These are phyloP conservation scores for Zaprionus lineosus DNA, from an alignment of 2,888 invertebrate genomes.

Conservation along the genomic window DNA sequence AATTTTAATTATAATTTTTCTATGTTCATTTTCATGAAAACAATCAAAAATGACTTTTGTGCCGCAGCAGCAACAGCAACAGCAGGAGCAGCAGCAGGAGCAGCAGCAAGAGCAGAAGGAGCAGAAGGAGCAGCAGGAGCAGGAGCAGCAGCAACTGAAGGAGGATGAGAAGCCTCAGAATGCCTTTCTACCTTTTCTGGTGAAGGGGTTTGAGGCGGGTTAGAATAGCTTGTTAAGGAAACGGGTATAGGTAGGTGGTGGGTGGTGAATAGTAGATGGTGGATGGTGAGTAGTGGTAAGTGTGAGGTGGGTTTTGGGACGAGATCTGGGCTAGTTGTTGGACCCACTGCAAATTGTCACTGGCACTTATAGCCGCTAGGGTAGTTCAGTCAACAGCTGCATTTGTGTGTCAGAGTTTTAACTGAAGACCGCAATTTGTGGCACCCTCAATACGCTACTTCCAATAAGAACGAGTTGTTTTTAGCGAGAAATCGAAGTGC, in stretches of 20 bases:
- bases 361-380: constrained; percentile 67
- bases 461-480: constrained; percentile 1
- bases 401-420: constrained; percentile 23
- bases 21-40: constrained; percentile 79
- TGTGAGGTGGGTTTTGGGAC: neutral
- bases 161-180: constrained; percentile 29
- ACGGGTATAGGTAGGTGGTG: too few relatives aligned
- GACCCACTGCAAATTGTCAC: constrained; percentile 67
- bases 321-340: constrained; percentile 22
- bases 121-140: constrained; percentile 31
- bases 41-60: constrained; percentile 78
- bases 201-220: neutral
- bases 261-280: too few relatives aligned
- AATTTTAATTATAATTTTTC: constrained; percentile 79
- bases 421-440: constrained; percentile 29
- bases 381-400: constrained; percentile 35
- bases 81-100: neutral
- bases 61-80: constrained; percentile 43
- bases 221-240: too few relatives aligned
- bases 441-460: constrained; percentile 17
- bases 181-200: constrained; percentile 9
- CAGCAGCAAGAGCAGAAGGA: constrained; percentile 20
- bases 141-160: neutral
- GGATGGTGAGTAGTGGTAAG: too few relatives aligned
- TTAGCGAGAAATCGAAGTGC: too few relatives aligned